A percentile compares a stretch with the other conserved stretches of the same genome.
phyloP scores from a whole-genome alignment of 2,888 invertebrate genomes.

The Napeogenes inachia region DNA sequence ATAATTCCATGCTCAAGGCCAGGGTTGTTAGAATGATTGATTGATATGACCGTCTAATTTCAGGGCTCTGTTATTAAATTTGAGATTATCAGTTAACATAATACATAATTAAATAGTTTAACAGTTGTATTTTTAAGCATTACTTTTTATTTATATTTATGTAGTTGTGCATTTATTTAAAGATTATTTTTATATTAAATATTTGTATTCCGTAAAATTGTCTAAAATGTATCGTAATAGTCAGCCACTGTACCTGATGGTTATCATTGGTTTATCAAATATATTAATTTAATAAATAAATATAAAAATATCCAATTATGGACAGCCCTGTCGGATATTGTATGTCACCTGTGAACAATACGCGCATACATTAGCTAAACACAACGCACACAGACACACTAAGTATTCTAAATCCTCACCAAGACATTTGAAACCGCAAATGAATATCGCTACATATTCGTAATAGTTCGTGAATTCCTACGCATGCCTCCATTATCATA shows the following conservation, averaged over 20 bases:
- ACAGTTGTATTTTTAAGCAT: no score
- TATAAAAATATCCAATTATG: not conserved
- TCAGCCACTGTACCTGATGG: no score
- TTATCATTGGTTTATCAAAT: no score
- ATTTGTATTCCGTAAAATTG: no score
- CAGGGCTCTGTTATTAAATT: constrained; percentile 14
- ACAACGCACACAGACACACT: constrained; percentile 16
- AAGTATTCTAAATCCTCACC: constrained; percentile 23
- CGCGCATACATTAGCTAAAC: constrained; percentile 21
- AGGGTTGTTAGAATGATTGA: constrained; percentile 33
- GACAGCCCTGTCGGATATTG: constrained; percentile 12
- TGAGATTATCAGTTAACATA: not conserved
- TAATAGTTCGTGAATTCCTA: constrained; percentile 13
- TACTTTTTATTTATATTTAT: no score
- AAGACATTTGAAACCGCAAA: constrained; percentile 30
- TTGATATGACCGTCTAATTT: constrained; percentile 19
- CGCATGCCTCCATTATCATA: no score
- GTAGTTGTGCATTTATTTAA: no score
- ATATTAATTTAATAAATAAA: no score
- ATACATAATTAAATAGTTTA: no score
- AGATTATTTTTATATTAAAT: no score
- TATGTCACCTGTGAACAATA: constrained; percentile 15
- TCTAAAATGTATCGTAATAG: no score
- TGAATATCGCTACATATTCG: constrained; percentile 25
- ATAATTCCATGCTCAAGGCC: constrained; percentile 31